These are phyloP conservation scores for Penaeus japonicus DNA, from an alignment of 1,140 invertebrate genomes.

Conservation along the genomic window DNA sequence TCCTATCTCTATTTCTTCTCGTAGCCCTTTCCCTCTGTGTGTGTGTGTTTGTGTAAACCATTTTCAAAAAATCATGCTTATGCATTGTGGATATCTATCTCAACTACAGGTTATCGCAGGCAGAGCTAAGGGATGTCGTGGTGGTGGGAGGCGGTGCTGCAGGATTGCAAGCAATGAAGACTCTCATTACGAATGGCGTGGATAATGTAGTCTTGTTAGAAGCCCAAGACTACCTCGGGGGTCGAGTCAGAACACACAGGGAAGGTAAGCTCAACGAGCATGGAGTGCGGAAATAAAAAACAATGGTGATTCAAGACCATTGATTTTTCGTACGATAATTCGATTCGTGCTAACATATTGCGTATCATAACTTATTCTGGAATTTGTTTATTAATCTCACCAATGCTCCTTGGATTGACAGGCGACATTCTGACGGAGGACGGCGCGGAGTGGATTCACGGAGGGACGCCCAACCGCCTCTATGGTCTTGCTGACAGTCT, in stretches of 20 bases:
- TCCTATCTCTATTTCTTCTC: too few relatives aligned
- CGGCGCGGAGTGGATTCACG: not conserved
- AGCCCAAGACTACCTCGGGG: not conserved
- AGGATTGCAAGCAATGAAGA: not conserved
- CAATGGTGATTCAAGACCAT: too few relatives aligned
- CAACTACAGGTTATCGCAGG: not conserved
- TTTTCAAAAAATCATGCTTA: not conserved
- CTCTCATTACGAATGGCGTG: not conserved
- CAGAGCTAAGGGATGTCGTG: too few relatives aligned
- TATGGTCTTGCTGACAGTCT: not conserved
- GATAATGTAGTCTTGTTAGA: not conserved
- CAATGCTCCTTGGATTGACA: not conserved
- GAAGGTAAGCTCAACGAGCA: too few relatives aligned
- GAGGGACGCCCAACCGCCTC: not conserved
- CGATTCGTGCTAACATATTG: too few relatives aligned
- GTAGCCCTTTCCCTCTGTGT: too few relatives aligned
- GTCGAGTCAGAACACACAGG: not conserved
- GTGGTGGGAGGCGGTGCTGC: not conserved
- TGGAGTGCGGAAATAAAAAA: too few relatives aligned
- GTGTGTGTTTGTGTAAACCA: too few relatives aligned
- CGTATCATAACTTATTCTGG: too few relatives aligned
- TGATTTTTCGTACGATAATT: too few relatives aligned
- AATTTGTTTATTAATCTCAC: too few relatives aligned
- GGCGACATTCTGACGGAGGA: not conserved
- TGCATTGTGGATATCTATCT: not conserved